phyloP scores from a whole-genome alignment of 2,797 vertebrate species.

The Bovichtus variegatus region DNA sequence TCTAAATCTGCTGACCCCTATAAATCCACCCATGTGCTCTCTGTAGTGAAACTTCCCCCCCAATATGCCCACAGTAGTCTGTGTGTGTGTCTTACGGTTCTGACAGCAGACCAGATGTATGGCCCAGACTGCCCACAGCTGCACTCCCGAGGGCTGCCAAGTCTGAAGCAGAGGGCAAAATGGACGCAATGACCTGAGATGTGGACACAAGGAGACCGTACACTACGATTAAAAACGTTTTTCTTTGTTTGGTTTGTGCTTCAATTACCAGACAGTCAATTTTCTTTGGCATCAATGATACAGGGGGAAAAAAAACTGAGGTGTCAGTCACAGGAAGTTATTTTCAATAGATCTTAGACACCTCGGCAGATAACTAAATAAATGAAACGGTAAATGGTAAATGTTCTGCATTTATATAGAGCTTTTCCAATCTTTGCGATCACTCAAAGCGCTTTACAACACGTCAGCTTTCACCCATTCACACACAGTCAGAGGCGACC shows the following conservation, averaged over 20 bases:
- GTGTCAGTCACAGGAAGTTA: background rate
- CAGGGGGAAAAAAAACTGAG: background rate
- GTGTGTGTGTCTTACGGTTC: conserved; percentile 86
- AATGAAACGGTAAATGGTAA: too few relatives aligned
- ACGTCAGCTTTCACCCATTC: too few relatives aligned
- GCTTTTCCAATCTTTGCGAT: too few relatives aligned
- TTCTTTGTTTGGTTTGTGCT: background rate
- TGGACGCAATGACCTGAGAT: conserved; percentile 91
- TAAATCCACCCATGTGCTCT: background rate
- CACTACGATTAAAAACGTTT: background rate
- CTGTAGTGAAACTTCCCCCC: background rate
- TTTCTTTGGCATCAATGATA: background rate
- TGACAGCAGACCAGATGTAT: conserved; percentile 95
- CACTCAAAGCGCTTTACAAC: too few relatives aligned
- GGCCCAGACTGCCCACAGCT: conserved; percentile 97
- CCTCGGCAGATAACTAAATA: background rate
- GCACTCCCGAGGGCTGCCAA: conserved; percentile 91
- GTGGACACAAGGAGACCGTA: conserved; percentile 11
- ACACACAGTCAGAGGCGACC: too few relatives aligned
- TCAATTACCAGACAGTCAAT: background rate
- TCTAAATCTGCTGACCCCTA: background rate
- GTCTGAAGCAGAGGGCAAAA: conserved; percentile 92
- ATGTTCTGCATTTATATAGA: too few relatives aligned
- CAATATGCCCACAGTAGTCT: background rate
- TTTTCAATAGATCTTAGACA: background rate